Conservation (phyloP, 2,797 vertebrate species). For the Cossypha heuglini region DNA sequence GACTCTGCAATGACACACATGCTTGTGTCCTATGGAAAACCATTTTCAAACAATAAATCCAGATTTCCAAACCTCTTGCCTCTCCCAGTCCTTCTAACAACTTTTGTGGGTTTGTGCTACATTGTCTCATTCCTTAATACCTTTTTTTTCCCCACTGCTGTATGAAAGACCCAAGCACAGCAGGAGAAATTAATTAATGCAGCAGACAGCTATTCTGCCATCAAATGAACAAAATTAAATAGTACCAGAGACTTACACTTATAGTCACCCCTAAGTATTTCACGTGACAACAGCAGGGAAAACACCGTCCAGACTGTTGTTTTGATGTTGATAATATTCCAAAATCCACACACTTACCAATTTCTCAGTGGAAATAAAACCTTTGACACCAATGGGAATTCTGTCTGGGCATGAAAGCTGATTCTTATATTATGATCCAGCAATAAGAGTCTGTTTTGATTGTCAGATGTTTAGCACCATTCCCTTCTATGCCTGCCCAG, state of each 20-base stretch:
- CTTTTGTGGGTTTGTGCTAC: not conserved
- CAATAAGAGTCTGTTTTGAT: not conserved
- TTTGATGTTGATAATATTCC: constrained; percentile 50
- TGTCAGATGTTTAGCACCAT: not conserved
- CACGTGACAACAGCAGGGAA: constrained; percentile 30
- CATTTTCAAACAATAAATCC: not conserved
- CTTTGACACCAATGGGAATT: constrained; percentile 33
- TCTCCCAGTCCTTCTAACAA: not conserved
- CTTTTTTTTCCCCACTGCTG: not conserved
- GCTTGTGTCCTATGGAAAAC: not conserved
- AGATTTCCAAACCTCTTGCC: not conserved
- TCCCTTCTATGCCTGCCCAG: not conserved
- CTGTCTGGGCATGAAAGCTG: not conserved
- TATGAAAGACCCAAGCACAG: not conserved
- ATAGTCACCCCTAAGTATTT: constrained; percentile 27
- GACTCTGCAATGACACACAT: not conserved
- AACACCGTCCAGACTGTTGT: constrained; percentile 51
- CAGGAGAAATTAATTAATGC: constrained; percentile 51
- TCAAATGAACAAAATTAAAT: constrained; percentile 51
- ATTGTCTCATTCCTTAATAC: not conserved
- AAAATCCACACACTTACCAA: not conserved
- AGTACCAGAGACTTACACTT: constrained; percentile 40
- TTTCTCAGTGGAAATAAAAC: constrained; percentile 51
- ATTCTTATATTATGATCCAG: not conserved
- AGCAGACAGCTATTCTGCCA: constrained; percentile 26